Evolutionary conservation across 2,113 vertebrate genomes (phyloP), one percentile per base, ranked within the genome.

Genomic region (Colistium nudipinnis): DNA sequence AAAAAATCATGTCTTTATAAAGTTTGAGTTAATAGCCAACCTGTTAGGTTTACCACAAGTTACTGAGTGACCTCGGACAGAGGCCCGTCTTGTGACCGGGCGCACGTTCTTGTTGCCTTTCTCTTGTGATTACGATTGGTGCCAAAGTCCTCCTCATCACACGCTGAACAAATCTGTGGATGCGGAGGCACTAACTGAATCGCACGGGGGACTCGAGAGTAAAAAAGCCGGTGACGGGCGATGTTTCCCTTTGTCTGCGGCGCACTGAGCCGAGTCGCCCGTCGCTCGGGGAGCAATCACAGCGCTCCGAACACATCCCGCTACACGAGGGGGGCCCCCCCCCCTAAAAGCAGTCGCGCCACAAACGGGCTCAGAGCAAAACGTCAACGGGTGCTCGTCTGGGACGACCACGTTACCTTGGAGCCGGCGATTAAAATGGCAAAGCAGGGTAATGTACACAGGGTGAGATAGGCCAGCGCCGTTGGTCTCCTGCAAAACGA

Each of bases 381-480:
- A 70, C 65, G 7, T 52, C 79, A 70, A 61, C 70, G 74, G 63
- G 74, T 78, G 72, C 70, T 28, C 30, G 33, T 25, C 7, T 1
- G 24, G 43, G 72, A 78, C 66, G 16, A 54, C 22, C 41, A 22
- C 41, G 1, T 76, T 94, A 95, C 94, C 94, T 95, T 92, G 6
- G 93, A 93, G 76, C 88, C 83, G 73, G 93, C 88, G 47, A 94
- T 84, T 31, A 93, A 76, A 74, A 95, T 90, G 55, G 88, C 87
- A 80, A 95, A 93, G 89, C 93, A 94, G 2, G 95, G 94, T 1
- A 95, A 82, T 1, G 93, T 94, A 22, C 89, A 92, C 72, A 95
- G 82, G 22, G 92, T 2, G 13, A 92, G 70, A 76, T 92, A 92
- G 24, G 83, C 90, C 79, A 94, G 70, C 11, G 89, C 69, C 66